Conservation (phyloP, 2,888 invertebrate genomes). For the Lathronympha strigana region DNA sequence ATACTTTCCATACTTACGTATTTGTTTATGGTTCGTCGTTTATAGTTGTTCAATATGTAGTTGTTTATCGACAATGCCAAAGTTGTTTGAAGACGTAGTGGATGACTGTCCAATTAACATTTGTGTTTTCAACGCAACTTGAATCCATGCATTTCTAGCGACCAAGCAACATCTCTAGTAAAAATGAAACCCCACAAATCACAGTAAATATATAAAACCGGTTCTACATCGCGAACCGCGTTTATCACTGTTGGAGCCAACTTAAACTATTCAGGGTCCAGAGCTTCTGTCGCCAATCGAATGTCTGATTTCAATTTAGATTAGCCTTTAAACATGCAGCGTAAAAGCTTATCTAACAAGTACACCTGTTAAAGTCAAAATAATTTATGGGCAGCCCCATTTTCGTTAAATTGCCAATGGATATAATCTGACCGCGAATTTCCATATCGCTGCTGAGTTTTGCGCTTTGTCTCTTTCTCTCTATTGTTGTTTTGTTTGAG, state of each 20-base stretch:
- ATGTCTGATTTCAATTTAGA: conserved; percentile 83
- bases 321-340: conserved; percentile 78
- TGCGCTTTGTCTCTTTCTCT: conserved; percentile 29
- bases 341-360: conserved; percentile 79
- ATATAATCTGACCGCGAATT: conserved; percentile 55
- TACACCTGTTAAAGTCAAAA: conserved; percentile 81
- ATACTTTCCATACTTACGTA: too few relatives aligned
- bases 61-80: too few relatives aligned
- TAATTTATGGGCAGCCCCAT: conserved; percentile 72
- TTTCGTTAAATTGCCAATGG: conserved; percentile 53
- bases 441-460: conserved; percentile 43
- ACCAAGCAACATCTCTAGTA: neutral
- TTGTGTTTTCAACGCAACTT: neutral
- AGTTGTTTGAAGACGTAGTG: too few relatives aligned
- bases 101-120: too few relatives aligned
- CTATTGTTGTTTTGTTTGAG: conserved; percentile 23
- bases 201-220: conserved; percentile 19
- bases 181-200: conserved; percentile 8
- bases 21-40: too few relatives aligned
- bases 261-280: conserved; percentile 61
- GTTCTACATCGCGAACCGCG: conserved; percentile 17
- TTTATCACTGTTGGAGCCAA: conserved; percentile 31
- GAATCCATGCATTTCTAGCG: neutral
- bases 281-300: conserved; percentile 79
- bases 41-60: too few relatives aligned